Evolutionary conservation across 2,888 invertebrate genomes (phyloP), one percentile per base, ranked within the genome.

Genomic region (Linhomoeus sp.): DNA sequence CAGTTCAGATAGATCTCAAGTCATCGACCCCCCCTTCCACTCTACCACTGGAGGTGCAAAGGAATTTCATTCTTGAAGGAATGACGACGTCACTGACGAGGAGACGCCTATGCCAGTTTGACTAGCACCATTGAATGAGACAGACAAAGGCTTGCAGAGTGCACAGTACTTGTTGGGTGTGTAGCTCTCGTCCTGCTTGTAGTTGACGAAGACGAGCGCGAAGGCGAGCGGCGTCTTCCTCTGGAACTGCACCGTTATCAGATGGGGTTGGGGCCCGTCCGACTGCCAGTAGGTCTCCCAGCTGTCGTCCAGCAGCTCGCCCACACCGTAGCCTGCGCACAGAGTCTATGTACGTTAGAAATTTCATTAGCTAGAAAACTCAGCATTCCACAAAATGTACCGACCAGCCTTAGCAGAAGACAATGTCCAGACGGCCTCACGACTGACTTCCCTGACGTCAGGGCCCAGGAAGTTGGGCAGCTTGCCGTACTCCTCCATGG

Each of bases 251-350:
- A 97, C 85, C 63, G 92, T 94, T 0, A 97, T 87, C 52, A 92
- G 72, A 69, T 97, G 97, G 2, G 97, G 97, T 51, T 97, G 74
- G 56, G 92, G 92, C 0, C 97, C 97, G 68, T 99, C 97, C 0
- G 92, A 94, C 66, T 97, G 97, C 97, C 97, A 97, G 66, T 92
- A 97, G 2, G 90, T 88, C 56, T 97, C 97, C 68, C 84, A 80
- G 52, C 84, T 82, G 63, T 88, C 85, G 67, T 94, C 90, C 53
- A 92, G 72, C 39, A 97, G 68, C 63, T 94, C 92, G 63, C 92
- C 87, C 3, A 99, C 90, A 2, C 97, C 97, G 72, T 90, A 94
- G 41, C 94, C 92, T 82, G 57, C 29, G 12, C 5, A 12, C 29
- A 29, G 29, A 29, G 29, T 29, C 12, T 9, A 29, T 9, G 5